These are phyloP conservation scores for Phodopus roborovskii DNA, from an alignment of 2,113 vertebrate species.

Conservation along the genomic window DNA sequence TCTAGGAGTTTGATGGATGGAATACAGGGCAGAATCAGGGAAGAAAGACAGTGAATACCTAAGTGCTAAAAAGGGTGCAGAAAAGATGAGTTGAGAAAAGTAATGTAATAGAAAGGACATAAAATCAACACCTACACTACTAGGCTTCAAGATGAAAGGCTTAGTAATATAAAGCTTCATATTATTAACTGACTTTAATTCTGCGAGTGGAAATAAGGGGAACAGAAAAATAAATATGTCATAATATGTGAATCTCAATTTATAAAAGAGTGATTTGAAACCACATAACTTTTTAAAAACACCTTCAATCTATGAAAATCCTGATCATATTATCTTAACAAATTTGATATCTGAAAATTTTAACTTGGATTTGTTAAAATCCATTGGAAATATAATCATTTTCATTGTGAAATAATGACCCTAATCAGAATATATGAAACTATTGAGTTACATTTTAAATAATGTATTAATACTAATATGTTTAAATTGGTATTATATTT, in stretches of 20 bases:
- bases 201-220: not conserved
- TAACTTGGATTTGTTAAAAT: not conserved
- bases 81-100: not conserved
- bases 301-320: not conserved
- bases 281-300: not conserved
- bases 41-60: not conserved
- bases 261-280: slow-evolving; percentile 12
- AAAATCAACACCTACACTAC: not conserved
- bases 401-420: not conserved
- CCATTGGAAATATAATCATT: not conserved
- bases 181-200: not conserved
- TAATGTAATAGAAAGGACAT: not conserved
- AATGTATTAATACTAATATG: not conserved
- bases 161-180: not conserved
- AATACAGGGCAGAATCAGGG: not conserved
- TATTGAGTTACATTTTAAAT: not conserved
- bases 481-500: not conserved
- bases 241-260: not conserved
- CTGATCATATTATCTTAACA: not conserved
- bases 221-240: not conserved
- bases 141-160: not conserved
- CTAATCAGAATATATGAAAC: not conserved
- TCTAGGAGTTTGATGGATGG: not conserved
- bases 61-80: not conserved
- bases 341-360: not conserved